Conservation (phyloP, 1,140 invertebrate genomes). For the Eupristina koningsbergeri region DNA sequence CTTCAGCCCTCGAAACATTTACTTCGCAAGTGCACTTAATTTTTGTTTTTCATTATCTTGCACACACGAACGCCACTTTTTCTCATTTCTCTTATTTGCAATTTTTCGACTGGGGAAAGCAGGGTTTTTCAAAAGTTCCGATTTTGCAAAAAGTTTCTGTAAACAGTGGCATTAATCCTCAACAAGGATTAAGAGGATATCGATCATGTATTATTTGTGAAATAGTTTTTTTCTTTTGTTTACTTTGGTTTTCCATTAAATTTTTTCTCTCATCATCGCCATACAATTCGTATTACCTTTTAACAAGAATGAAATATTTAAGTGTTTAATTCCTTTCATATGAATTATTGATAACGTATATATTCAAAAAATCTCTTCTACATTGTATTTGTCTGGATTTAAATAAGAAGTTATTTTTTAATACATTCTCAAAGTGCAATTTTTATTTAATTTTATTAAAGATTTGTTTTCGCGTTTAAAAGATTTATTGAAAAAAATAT, state of each 20-base stretch:
- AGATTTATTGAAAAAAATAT: no score
- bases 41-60: no score
- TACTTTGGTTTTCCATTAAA: not conserved
- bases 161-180: not conserved
- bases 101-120: no score
- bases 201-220: no score
- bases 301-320: not conserved
- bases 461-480: no score
- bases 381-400: not conserved
- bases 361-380: not conserved
- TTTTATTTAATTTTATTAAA: no score
- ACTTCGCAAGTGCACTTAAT: no score
- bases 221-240: conserved; percentile 6
- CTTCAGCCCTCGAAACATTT: no score
- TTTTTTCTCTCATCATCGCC: not conserved
- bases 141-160: not conserved
- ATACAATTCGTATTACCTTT: not conserved
- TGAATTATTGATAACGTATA: not conserved
- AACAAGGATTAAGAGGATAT: not conserved
- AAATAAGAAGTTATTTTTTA: not conserved
- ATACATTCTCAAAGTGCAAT: no score
- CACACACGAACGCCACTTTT: no score
- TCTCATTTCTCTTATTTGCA: no score
- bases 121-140: not conserved
- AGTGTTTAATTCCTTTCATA: not conserved